A percentile compares a stretch with the other conserved stretches of the same genome.
phyloP scores from a whole-genome alignment of 2,888 invertebrate species.

The Lycaena phlaeas region DNA sequence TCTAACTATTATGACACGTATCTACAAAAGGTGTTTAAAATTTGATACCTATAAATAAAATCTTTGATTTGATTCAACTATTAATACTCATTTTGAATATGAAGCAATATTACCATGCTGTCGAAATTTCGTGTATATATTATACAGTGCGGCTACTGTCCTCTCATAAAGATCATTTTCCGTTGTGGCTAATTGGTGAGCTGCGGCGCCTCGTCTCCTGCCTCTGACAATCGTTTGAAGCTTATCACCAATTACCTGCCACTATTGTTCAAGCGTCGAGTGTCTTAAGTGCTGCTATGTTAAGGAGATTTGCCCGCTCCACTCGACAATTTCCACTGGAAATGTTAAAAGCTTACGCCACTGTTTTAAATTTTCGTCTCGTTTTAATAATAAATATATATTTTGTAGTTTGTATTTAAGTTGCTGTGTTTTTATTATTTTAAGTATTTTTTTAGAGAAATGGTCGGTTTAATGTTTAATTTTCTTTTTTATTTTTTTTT shows the following conservation, averaged over 20 bases:
- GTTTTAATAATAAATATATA: no score
- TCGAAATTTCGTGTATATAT: no score
- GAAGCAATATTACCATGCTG: no score
- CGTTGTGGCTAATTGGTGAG: neutral
- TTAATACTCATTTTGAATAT: no score
- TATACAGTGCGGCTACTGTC: no score
- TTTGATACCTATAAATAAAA: no score
- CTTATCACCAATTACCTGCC: constrained; percentile 58
- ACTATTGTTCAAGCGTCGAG: constrained; percentile 48
- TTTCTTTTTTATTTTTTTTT: no score
- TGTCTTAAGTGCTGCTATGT: constrained; percentile 26
- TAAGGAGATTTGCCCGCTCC: constrained; percentile 30
- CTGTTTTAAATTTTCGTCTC: neutral
- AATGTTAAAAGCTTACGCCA: neutral
- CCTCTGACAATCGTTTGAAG: constrained; percentile 44
- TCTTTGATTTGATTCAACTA: no score
- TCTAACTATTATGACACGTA: no score
- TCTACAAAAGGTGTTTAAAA: no score
- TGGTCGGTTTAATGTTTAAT: no score
- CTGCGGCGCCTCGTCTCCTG: constrained; percentile 13
- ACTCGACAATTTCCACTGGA: constrained; percentile 14
- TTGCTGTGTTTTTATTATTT: neutral
- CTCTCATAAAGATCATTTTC: constrained; percentile 12
- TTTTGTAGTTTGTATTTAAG: no score
- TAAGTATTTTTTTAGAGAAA: neutral